Evolutionary conservation across 2,113 vertebrate species (phyloP), one percentile per base, ranked within the genome.

Genomic region (Dasyornis broadbenti): DNA sequence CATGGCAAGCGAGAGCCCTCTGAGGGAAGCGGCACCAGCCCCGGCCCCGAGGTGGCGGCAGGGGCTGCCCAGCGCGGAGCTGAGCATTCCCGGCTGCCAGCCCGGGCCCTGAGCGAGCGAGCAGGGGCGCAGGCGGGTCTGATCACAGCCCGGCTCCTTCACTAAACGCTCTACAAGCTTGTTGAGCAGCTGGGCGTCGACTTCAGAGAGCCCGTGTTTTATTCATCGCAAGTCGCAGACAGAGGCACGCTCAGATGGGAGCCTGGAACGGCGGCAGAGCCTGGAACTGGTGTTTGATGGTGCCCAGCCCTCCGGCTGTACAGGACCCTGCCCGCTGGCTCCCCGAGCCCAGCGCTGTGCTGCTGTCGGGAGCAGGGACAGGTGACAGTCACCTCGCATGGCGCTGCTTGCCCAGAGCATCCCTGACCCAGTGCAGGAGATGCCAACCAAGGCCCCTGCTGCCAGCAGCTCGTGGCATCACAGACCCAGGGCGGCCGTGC

Each of bases 231-330:
- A 45, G 5, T 5, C 78, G 8, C 57, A 59, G 70, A 39, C 19
- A 24, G 44, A 37, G 50, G 17, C 26, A 3, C 0, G 0, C n/a
- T n/a, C 3, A 3, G 75, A 17, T 5, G 37, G 80, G 59, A 85
- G 19, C 64, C 31, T 0, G 5, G 6, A 35, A 8, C 1, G 0
- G 68, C 4, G 0, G 27, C 3, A 0, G 39, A 63, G 63, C 31
- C 27, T 1, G 0, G 3, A 13, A 33, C 37, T 3, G 20, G 2
- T 7, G 7, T 18, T 49, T 52, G 0, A 3, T 0, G 6, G n/a
- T 10, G 28, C 79, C 40, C 15, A 0, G 5, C 13, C 9, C 26
- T 35, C 22, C 2, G 72, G 15, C 9, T 9, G 4, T 9, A 1
- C 33, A 7, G 30, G 19, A 50, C 31, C 17, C 10, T n/a, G 39